Evolutionary conservation across 2,797 vertebrate species (phyloP), one percentile per base, ranked within the genome.

Genomic region (Hapalemur alaotrensis): DNA sequence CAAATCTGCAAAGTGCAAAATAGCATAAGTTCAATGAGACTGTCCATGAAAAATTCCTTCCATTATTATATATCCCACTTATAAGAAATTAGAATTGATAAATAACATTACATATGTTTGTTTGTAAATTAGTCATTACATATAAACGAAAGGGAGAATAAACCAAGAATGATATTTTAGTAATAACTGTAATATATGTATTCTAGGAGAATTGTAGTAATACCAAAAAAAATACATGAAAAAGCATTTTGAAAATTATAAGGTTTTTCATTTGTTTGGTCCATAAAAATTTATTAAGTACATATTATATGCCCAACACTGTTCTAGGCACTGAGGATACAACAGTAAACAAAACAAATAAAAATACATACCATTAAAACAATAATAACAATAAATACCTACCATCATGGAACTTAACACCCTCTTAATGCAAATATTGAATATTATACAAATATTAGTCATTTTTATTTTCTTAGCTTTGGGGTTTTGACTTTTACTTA

Each of bases 1-100:
- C 86, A 91, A 91, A 84, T 91, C 46, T 81, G 72, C 86, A 83
- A 59, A 94, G 75, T 38, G 13, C 22, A 81, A 86, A 95, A 73
- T 13, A 84, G 30, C 30, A 32, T 23, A 76, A 91, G 43, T 61
- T 76, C 63, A 52, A 52, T 11, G 22, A 94, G 69, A 82, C 5
- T 38, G 2, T n/a, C n/a, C 18, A 3, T 41, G 57, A 46, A 79
- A 92, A 75, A 81, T 23, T 20, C 4, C 17, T 88, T 75, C 50
- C 15, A 18, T 41, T 82, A 15, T 61, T 48, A 50, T 38, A 48
- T 69, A 88, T 28, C n/a, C 41, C 13, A n/a, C 5, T 79, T 75
- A 57, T 14, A 82, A 75, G 12, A 8, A 82, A 72, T 81, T 59
- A 81, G 17, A 63, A 73, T 48, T 15, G 67, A 67, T 28, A 50